Base-by-base conservation (phyloP, 2,113 vertebrate genomes). In the Entelurus aequoreus region DNA sequence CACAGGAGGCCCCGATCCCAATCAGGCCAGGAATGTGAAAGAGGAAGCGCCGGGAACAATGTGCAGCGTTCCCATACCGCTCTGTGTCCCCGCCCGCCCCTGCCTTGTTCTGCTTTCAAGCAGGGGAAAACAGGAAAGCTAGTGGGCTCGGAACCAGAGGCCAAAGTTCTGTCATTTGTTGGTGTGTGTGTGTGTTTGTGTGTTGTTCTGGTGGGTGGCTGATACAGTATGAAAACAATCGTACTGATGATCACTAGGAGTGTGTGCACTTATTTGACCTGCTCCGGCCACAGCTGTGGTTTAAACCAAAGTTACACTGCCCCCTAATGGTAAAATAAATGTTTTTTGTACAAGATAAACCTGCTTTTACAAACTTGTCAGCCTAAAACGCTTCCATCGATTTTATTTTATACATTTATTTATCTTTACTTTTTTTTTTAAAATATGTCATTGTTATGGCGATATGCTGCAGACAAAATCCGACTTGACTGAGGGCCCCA, bases 11-110 rank as follows among this genome's bases (percentile, higher is more conserved):
- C 82, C 72, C 71, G 81, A 89, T 88, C 86, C 71, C 81, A 88
- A 89, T 91, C 89, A 85, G 79, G 16, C 68, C 75, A 90, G 85
- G 88, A 92, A 92, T 92, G 88, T 90, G 86, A 80, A 83, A 86
- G 82, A 90, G 91, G 91, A 92, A 91, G 84, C 80, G 62, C 66
- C 35, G 62, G 66, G 77, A 90, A 91, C 89, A 92, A 91, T 91
- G 81, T 77, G 61, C 62, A 86, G 73, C 69, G 74, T 84, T 86
- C 80, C 83, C 66, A 65, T 75, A 66, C 66, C 48, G 51, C 72
- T 71, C 77, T 71, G 74, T 66, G 77, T 80, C 67, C 79, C 55
- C 76, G 63, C 79, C 82, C 65, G 67, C 63, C 53, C 72, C 66
- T 69, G 78, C 49, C 68, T 74, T 66, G 69, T 54, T 75, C 79